These are phyloP conservation scores for Microchirus variegatus DNA, from an alignment of 2,797 vertebrate species.

Conservation along the genomic window DNA sequence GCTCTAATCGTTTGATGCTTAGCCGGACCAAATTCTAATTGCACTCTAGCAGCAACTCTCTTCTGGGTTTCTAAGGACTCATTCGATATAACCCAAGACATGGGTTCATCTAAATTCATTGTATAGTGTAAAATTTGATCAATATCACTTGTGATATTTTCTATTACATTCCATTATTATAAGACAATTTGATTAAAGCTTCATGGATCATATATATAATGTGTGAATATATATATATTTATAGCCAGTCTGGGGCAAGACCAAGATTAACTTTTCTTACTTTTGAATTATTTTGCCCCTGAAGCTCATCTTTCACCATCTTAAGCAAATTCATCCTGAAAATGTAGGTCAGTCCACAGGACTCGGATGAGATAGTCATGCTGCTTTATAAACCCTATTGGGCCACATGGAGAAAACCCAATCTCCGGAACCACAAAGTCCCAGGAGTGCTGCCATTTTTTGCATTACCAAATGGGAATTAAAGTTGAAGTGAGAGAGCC, in stretches of 20 bases:
- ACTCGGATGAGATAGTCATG: slow-evolving; percentile 61
- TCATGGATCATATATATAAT: too few relatives aligned
- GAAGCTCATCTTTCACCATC: slow-evolving; percentile 36
- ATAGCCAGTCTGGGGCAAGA: slow-evolving; percentile 6
- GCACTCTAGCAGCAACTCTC: not conserved
- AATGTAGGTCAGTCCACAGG: slow-evolving; percentile 65
- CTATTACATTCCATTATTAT: not conserved
- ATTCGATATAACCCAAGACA: not conserved
- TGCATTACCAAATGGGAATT: slow-evolving; percentile 45
- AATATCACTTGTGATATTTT: not conserved
- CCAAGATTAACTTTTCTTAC: slow-evolving; percentile 32
- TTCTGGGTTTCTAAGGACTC: not conserved
- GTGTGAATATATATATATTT: not conserved
- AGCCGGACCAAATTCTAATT: too few relatives aligned
- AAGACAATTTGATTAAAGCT: not conserved
- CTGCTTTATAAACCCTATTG: slow-evolving; percentile 61
- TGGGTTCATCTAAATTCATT: not conserved
- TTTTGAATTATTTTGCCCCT: slow-evolving; percentile 35
- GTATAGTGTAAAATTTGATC: too few relatives aligned
- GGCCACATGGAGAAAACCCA: slow-evolving; percentile 57
- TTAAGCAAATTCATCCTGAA: slow-evolving; percentile 39
- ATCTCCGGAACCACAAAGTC: slow-evolving; percentile 44
- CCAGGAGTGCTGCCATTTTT: slow-evolving; percentile 40
- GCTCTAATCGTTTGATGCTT: too few relatives aligned
- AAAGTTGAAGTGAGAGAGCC: slow-evolving; percentile 15